Base-by-base conservation (phyloP, 2,113 vertebrate species). In the Lepus timidus region DNA sequence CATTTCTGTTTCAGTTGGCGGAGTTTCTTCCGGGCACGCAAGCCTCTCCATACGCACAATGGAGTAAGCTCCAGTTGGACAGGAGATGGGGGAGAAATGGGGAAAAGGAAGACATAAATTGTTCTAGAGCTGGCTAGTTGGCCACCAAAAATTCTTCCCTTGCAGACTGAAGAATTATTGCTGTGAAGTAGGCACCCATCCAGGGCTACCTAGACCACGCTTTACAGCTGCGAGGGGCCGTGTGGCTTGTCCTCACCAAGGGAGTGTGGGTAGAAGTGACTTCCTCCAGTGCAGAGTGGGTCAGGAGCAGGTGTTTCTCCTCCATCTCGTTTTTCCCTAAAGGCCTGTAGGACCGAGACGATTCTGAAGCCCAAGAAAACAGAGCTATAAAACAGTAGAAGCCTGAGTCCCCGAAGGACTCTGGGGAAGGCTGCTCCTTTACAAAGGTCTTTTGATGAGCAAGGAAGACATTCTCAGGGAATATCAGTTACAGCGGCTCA, bases 391-490 rank as follows among this genome's bases (percentile, higher is more conserved):
- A 1, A 52, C 0, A 29, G 55, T 81, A 61, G 22, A 16, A 78
- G 23, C 17, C 70, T 89, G 25, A 27, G 10, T 86, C 58, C 10
- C 76, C 39, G 16, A 68, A 31, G 44, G 58, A 58, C 12, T 12
- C 76, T 19, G 4, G 7, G 3, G 8, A 82, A 84, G 31, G 17
- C 14, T 80, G 11, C 31, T 67, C 70, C 44, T 58, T 94, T 76
- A 85, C 71, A 82, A 78, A 91, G 36, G 0, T 58, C 25, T 82
- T 85, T 71, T 39, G 19, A 52, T 81, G 25, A 91, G n/a, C 61
- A 92, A 90, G 75, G 83, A 83, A 80, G 36, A 65, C 16, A 78
- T 61, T 55, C 65, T 70, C 88, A 33, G 20, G 61, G 33, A 86
- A 55, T 49, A 36, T 27, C 7, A 19, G 36, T 51, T 51, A 61